Evolutionary conservation across 37 sponge, comb jelly and placozoan species (phyloP).

Genomic region (Bolinopsis microptera): DNA sequence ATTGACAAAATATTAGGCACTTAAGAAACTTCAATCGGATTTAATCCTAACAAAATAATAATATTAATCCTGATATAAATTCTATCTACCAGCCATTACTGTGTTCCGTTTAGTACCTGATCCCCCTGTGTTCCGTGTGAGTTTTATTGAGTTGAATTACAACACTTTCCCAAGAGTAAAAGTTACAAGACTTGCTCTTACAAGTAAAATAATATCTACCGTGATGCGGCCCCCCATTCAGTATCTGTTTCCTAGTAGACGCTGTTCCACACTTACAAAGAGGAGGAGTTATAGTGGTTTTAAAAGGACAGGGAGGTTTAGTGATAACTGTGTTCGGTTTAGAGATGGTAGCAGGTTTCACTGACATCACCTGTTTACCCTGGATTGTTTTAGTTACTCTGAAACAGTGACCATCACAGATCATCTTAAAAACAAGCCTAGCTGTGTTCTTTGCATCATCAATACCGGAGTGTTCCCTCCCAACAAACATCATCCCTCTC

Average conservation of each 20-base stretch:
- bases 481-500: constrained; percentile 75
- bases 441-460: constrained; percentile 91
- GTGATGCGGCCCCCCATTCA: background rate
- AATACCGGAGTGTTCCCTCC: constrained; percentile 86
- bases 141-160: background rate
- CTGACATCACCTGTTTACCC: background rate
- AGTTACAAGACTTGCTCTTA: background rate
- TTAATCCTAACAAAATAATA: no score
- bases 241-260: background rate
- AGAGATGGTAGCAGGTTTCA: background rate
- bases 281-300: background rate
- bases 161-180: background rate
- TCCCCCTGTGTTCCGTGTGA: no score
- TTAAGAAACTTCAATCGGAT: no score
- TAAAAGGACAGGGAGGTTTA: background rate
- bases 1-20: no score
- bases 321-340: background rate
- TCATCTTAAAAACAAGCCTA: constrained; percentile 74
- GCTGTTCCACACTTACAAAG: background rate
- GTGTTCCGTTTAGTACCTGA: no score
- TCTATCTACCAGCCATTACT: no score
- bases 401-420: constrained; percentile 71
- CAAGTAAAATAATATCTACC: background rate
- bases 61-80: no score
- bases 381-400: constrained; percentile 6